phyloP scores from a whole-genome alignment of 2,888 invertebrate genomes.

The Tetragonula carbonaria region DNA sequence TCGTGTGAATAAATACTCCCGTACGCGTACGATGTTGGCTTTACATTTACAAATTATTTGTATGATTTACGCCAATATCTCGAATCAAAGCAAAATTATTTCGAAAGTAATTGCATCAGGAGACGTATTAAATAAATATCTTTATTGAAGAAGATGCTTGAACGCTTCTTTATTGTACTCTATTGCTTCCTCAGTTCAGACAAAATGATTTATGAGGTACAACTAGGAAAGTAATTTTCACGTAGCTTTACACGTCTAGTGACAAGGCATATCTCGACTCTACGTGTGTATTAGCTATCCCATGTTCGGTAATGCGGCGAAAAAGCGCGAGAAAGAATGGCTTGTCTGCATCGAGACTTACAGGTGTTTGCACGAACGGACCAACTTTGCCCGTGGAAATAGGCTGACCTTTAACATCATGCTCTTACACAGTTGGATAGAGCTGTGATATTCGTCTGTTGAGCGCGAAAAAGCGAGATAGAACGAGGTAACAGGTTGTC shows the following conservation, averaged over 20 bases:
- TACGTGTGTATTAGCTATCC: background rate
- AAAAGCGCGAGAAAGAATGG: conserved; percentile 1
- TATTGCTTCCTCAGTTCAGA: background rate
- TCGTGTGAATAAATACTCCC: no score
- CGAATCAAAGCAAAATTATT: background rate
- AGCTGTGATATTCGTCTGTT: conserved; percentile 48
- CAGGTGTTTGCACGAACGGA: conserved; percentile 49
- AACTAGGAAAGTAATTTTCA: background rate
- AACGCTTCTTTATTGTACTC: background rate
- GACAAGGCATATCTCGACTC: background rate
- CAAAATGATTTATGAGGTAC: background rate
- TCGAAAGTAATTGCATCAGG: background rate
- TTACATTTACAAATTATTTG: no score
- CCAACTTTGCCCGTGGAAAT: conserved; percentile 59
- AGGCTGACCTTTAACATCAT: conserved; percentile 57
- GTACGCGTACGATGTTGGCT: no score
- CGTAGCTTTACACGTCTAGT: background rate
- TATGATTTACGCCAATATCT: no score
- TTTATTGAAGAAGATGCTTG: background rate
- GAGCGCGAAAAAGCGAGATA: conserved; percentile 17
- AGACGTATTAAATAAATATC: background rate
- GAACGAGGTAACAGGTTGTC: conserved; percentile 63
- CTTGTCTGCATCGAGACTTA: conserved; percentile 7
- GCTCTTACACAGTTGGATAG: conserved; percentile 35
- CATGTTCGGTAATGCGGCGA: background rate